phyloP scores from a whole-genome alignment of 2,888 invertebrate species.

The Tribolium freemani region DNA sequence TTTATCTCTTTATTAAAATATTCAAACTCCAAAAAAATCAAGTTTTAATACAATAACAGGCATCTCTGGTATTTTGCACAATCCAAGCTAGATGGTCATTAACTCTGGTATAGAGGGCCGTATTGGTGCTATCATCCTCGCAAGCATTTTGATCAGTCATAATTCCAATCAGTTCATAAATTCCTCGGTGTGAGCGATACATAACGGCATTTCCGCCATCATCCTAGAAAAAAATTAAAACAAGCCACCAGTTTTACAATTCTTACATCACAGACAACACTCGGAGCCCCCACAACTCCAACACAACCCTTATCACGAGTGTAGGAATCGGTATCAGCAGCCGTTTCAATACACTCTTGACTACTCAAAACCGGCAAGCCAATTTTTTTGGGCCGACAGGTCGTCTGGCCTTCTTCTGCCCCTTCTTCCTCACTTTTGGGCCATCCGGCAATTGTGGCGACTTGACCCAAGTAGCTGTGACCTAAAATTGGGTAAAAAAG shows the following conservation, averaged over 20 bases:
- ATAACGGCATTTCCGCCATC: slow-evolving; percentile 73
- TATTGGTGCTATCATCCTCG: slow-evolving; percentile 60
- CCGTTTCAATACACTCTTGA: slow-evolving; percentile 67
- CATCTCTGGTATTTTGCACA: slow-evolving; percentile 70
- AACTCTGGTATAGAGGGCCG: slow-evolving; percentile 70
- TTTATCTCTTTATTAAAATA: background rate
- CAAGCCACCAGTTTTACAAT: background rate
- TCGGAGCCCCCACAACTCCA: slow-evolving; percentile 69
- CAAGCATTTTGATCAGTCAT: slow-evolving; percentile 70
- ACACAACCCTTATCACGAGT: slow-evolving; percentile 72
- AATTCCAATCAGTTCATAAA: slow-evolving; percentile 70
- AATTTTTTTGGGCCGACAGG: slow-evolving; percentile 70
- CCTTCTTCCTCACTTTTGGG: slow-evolving; percentile 55
- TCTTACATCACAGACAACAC: slow-evolving; percentile 70
- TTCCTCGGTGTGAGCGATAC: slow-evolving; percentile 68
- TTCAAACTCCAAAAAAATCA: slow-evolving; percentile 37
- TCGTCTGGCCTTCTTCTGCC: slow-evolving; percentile 47
- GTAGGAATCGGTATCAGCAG: slow-evolving; percentile 60
- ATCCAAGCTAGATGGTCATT: slow-evolving; percentile 73
- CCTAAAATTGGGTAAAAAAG: slow-evolving; percentile 57
- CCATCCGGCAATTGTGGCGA: slow-evolving; percentile 70
- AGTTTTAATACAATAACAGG: slow-evolving; percentile 70
- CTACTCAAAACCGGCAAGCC: slow-evolving; percentile 70
- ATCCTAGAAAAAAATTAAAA: slow-evolving; percentile 63
- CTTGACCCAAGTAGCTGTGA: slow-evolving; percentile 69